Percentiles rank a stretch among this genome's conserved stretches.
Evolutionary conservation across 2,888 invertebrate genomes (phyloP).

Genomic region (Pollenia angustigena): DNA sequence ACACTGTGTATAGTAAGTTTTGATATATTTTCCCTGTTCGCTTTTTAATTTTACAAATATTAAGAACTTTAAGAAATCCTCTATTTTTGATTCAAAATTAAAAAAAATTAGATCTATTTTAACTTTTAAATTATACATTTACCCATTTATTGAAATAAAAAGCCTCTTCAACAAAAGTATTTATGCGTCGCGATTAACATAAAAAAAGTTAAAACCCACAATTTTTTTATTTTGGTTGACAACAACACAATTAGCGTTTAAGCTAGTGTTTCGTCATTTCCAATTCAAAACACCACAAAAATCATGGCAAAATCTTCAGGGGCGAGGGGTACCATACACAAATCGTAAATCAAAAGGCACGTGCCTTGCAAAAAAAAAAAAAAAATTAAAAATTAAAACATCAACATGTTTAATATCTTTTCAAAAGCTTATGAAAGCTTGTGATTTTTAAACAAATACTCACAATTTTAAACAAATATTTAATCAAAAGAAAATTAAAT

Average conservation of each 20-base stretch:
- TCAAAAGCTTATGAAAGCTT: not conserved
- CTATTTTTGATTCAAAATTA: too few species aligned
- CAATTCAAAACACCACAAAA: not conserved
- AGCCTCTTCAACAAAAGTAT: not conserved
- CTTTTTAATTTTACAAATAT: too few species aligned
- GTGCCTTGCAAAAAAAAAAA: slow-evolving; percentile 5
- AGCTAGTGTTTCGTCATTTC: not conserved
- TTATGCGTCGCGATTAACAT: not conserved
- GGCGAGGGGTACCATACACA: not conserved
- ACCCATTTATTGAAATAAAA: not conserved
- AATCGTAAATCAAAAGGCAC: slow-evolving; percentile 7
- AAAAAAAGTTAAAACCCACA: not conserved
- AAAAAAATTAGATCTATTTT: too few species aligned
- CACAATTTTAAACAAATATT: slow-evolving; percentile 30
- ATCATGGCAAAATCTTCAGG: not conserved
- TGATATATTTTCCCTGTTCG: too few species aligned
- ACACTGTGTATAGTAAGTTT: too few species aligned
- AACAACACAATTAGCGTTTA: not conserved
- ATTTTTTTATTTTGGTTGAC: slow-evolving; percentile 8
- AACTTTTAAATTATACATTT: not conserved
- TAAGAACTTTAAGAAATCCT: too few species aligned
- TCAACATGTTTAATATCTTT: slow-evolving; percentile 6
- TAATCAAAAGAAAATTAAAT: slow-evolving; percentile 14
- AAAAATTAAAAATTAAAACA: not conserved
- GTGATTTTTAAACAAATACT: slow-evolving; percentile 14